Evolutionary conservation across 92 coral and sea anemone species (phyloP).

Genomic region (Muricea muricata): DNA sequence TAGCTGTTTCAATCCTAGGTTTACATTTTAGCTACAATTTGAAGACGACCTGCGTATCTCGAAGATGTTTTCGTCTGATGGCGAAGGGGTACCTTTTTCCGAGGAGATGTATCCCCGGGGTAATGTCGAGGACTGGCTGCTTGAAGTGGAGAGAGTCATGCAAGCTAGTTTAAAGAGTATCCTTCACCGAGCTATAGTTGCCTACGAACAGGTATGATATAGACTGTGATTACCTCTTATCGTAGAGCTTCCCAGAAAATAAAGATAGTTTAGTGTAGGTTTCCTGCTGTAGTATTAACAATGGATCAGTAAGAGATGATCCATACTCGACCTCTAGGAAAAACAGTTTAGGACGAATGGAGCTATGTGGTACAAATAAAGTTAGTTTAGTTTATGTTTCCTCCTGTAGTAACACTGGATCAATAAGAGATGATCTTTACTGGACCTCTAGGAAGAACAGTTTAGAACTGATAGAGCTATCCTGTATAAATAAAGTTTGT

Average conservation of each 20-base stretch:
- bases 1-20: not conserved
- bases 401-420: not conserved
- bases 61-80: constrained; percentile 98
- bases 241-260: no score
- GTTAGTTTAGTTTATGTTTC: not conserved
- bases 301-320: not conserved
- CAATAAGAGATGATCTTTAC: not conserved
- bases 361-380: not conserved
- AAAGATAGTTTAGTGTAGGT: no score
- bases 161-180: constrained; percentile 85
- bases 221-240: no score
- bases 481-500: not conserved
- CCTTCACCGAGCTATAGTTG: constrained; percentile 77
- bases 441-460: not conserved
- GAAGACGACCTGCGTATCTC: constrained; percentile 98
- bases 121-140: constrained; percentile 98
- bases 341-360: not conserved
- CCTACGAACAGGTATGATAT: constrained; percentile 72
- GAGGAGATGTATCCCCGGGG: constrained; percentile 90
- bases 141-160: constrained; percentile 97
- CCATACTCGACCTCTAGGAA: not conserved
- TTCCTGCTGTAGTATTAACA: not conserved
- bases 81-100: constrained; percentile 93
- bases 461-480: not conserved
- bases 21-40: constrained; percentile 73